Conservation (phyloP, 92 coral and sea anemone species). For the Heteractis magnifica region DNA sequence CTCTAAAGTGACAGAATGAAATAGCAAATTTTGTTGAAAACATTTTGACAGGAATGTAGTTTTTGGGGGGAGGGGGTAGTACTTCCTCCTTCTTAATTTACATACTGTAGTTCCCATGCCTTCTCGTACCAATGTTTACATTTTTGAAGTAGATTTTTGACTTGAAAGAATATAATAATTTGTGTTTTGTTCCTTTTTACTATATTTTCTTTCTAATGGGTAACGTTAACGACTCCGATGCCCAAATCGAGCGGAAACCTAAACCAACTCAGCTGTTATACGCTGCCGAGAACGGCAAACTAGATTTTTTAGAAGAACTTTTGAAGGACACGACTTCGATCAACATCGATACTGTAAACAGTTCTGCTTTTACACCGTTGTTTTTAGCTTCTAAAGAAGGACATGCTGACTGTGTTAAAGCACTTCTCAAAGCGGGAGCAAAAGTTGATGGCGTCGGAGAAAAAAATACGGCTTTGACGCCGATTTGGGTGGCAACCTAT, state of each 20-base stretch:
- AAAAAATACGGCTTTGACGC: constrained; percentile 61
- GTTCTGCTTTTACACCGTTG: constrained; percentile 77
- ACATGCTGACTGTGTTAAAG: constrained; percentile 64
- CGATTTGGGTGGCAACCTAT: constrained; percentile 86
- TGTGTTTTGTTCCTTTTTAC: background rate
- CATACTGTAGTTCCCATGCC: too few relatives aligned
- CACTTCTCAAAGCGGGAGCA: constrained; percentile 76
- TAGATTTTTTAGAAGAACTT: constrained; percentile 46
- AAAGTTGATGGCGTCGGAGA: constrained; percentile 78
- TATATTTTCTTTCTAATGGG: constrained; percentile 48
- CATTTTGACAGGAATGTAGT: too few relatives aligned
- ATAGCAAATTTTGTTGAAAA: too few relatives aligned
- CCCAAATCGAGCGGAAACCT: constrained; percentile 57
- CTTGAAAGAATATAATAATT: too few relatives aligned
- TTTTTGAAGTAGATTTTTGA: too few relatives aligned
- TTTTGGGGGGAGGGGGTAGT: too few relatives aligned
- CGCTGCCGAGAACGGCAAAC: constrained; percentile 77
- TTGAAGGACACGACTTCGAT: constrained; percentile 37
- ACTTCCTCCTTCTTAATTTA: too few relatives aligned
- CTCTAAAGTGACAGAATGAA: too few relatives aligned
- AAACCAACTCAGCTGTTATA: constrained; percentile 62
- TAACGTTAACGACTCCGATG: constrained; percentile 58
- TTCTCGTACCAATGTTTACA: too few relatives aligned
- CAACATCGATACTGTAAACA: constrained; percentile 60
- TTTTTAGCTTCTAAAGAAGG: constrained; percentile 88